phyloP scores from a whole-genome alignment of 2,113 vertebrate species.

The Neodon shergylaensis region DNA sequence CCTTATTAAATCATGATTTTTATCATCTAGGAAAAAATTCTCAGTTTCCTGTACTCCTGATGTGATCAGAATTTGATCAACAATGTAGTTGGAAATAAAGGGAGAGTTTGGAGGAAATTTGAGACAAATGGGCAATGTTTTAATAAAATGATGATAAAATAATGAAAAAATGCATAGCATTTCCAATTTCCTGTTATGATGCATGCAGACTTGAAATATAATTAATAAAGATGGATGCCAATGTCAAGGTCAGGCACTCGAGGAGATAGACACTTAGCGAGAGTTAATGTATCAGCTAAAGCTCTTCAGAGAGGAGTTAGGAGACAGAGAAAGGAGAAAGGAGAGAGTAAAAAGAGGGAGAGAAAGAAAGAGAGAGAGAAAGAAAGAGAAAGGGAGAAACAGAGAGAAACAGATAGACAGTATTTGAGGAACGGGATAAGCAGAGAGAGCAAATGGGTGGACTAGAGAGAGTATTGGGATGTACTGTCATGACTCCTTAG shows the following conservation, averaged over 20 bases:
- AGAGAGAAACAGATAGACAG: not conserved
- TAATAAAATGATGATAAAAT: conserved; percentile 42
- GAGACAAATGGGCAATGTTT: conserved; percentile 41
- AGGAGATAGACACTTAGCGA: not conserved
- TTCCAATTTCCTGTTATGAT: conserved; percentile 35
- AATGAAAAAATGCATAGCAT: conserved; percentile 40
- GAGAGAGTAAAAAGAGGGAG: not conserved
- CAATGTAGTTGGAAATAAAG: not conserved
- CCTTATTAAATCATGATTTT: conserved; percentile 66
- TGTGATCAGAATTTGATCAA: conserved; percentile 42
- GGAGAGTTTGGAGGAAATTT: not conserved
- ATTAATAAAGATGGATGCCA: conserved; percentile 23
- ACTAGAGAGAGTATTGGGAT: not conserved
- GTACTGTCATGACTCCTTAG: not conserved
- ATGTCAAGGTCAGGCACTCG: not conserved
- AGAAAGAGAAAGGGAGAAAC: not conserved
- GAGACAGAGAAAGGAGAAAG: not conserved
- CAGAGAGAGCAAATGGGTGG: not conserved
- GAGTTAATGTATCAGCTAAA: not conserved
- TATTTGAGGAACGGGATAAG: not conserved
- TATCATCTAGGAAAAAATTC: conserved; percentile 47
- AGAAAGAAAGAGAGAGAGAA: not conserved
- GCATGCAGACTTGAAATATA: conserved; percentile 1
- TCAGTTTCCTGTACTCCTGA: conserved; percentile 9
- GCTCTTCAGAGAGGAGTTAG: not conserved